Evolutionary conservation across 2,113 vertebrate genomes (phyloP).

Genomic region (Scophthalmus maximus): DNA sequence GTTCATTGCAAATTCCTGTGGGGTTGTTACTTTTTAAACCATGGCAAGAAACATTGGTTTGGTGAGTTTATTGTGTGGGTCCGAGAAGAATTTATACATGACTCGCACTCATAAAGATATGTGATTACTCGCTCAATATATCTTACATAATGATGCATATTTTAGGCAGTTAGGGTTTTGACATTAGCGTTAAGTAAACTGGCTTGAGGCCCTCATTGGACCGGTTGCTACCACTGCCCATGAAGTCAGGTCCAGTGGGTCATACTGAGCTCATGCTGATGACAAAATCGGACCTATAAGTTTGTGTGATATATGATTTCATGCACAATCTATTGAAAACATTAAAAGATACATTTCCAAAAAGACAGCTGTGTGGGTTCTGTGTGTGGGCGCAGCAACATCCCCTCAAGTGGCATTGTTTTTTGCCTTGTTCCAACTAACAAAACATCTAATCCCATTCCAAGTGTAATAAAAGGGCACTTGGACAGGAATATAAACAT

Average conservation of each 20-base stretch:
- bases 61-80: slow-evolving; percentile 34
- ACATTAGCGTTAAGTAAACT: neutral
- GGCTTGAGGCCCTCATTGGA: neutral
- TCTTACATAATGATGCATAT: neutral
- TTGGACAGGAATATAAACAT: slow-evolving; percentile 82
- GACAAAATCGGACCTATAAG: too few relatives aligned
- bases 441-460: slow-evolving; percentile 85
- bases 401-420: slow-evolving; percentile 70
- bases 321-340: slow-evolving; percentile 13
- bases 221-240: neutral
- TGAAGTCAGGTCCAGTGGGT: neutral
- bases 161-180: neutral
- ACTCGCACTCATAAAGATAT: slow-evolving; percentile 8
- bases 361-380: slow-evolving; percentile 38
- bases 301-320: neutral
- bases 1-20: slow-evolving; percentile 54
- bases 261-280: slow-evolving; percentile 40
- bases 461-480: slow-evolving; percentile 80
- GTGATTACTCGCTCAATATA: neutral
- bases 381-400: slow-evolving; percentile 48
- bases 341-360: slow-evolving; percentile 7
- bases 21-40: slow-evolving; percentile 33
- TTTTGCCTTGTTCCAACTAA: slow-evolving; percentile 81
- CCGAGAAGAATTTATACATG: slow-evolving; percentile 39
- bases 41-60: slow-evolving; percentile 26